A percentile compares a stretch with the other conserved stretches of the same genome.
phyloP scores from a whole-genome alignment of 2,888 invertebrate genomes.

The Anoncus sp. region DNA sequence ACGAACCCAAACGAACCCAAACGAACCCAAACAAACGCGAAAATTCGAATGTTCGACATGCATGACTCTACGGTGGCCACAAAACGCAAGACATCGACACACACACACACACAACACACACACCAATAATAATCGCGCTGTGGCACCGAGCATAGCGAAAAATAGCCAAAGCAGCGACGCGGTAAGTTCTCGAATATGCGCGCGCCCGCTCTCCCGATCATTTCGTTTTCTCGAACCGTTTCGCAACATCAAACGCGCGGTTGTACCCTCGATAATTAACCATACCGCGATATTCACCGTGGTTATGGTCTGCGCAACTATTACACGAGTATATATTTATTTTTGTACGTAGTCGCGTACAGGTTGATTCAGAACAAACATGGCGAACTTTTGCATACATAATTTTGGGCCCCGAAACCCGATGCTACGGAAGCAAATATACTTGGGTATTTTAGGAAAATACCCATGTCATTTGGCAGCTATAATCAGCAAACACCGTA shows the following conservation, averaged over 20 bases:
- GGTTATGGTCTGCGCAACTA: constrained; percentile 15
- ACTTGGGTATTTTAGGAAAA: no score
- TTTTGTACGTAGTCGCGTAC: background rate
- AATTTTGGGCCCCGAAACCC: background rate
- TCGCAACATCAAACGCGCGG: constrained; percentile 44
- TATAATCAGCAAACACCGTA: no score
- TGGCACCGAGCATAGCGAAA: background rate
- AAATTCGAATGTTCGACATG: constrained; percentile 51
- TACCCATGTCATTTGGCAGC: no score
- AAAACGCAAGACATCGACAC: constrained; percentile 40
- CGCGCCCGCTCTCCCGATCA: constrained; percentile 31
- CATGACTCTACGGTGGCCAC: constrained; percentile 38
- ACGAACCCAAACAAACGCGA: constrained; percentile 25
- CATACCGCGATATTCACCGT: constrained; percentile 48
- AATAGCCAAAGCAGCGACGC: constrained; percentile 7
- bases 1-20: no score
- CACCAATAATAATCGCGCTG: constrained; percentile 33
- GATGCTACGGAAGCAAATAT: no score
- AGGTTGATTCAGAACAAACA: constrained; percentile 4
- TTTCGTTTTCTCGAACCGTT: constrained; percentile 55
- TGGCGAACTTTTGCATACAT: background rate
- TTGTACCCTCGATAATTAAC: constrained; percentile 57
- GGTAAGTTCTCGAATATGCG: constrained; percentile 21
- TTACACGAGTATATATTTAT: background rate
- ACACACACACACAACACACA: constrained; percentile 30